These are phyloP conservation scores for Cranoglanis bouderius DNA, from an alignment of 2,113 vertebrate species.

Conservation along the genomic window DNA sequence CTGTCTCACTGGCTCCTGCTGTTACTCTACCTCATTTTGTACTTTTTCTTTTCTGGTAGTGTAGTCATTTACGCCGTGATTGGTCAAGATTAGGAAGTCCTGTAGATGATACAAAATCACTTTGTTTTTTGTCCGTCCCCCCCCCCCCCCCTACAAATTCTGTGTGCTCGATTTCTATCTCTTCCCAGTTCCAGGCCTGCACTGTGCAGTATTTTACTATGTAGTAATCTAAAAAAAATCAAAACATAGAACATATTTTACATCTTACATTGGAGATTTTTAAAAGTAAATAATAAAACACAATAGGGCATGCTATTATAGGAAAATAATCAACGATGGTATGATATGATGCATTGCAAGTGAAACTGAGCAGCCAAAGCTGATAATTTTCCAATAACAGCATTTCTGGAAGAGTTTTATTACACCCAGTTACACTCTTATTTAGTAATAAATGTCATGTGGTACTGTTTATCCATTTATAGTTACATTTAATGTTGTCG, in stretches of 20 bases:
- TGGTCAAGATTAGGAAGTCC: conserved; percentile 23
- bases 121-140: neutral
- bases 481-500: neutral
- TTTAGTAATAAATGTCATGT: neutral
- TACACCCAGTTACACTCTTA: neutral
- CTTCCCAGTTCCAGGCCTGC: neutral
- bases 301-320: neutral
- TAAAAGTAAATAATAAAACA: neutral
- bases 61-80: conserved; percentile 4
- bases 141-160: neutral
- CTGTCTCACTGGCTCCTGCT: conserved; percentile 16
- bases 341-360: neutral
- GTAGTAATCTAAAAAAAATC: neutral
- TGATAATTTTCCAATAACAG: neutral
- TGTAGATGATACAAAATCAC: neutral
- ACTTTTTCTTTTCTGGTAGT: neutral
- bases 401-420: neutral
- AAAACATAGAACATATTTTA: neutral
- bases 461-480: neutral
- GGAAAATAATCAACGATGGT: neutral
- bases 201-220: neutral
- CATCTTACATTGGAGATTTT: neutral
- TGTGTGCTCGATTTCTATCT: too few species aligned
- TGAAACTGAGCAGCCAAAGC: neutral
- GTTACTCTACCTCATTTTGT: conserved; percentile 17